Percentiles rank a stretch among this genome's conserved stretches.
These are phyloP conservation scores for Allobates femoralis DNA, from an alignment of 2,797 vertebrate species.

Conservation along the genomic window DNA sequence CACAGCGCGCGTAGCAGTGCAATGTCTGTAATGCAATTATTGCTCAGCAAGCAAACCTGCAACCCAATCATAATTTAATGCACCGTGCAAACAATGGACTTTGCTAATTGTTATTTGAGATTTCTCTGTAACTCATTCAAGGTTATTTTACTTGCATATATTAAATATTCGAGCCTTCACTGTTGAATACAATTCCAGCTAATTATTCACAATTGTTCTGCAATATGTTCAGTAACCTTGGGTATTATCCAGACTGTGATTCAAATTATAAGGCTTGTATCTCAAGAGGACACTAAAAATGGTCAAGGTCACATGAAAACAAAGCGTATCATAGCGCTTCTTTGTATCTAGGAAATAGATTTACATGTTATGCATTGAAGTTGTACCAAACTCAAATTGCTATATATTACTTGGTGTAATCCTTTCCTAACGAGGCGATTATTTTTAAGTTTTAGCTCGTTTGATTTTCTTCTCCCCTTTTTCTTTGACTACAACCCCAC, in stretches of 20 bases:
- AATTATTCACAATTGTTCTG: constrained; percentile 41
- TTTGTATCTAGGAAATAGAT: constrained; percentile 2
- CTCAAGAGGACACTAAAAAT: constrained; percentile 23
- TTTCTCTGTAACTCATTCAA: constrained; percentile 37
- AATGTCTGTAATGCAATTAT: constrained; percentile 30
- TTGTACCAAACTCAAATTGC: neutral
- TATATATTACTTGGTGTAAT: neutral
- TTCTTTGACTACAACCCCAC: too few relatives aligned
- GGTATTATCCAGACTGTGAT: constrained; percentile 22
- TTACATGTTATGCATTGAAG: neutral
- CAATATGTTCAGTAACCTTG: constrained; percentile 19
- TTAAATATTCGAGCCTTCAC: neutral
- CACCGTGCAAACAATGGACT: constrained; percentile 32
- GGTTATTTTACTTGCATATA: constrained; percentile 28
- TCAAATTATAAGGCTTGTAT: constrained; percentile 13
- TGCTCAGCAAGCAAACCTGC: constrained; percentile 12
- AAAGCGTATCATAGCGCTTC: neutral
- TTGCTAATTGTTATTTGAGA: constrained; percentile 35
- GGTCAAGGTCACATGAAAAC: constrained; percentile 11
- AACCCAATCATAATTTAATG: constrained; percentile 35
- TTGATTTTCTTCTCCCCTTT: too few relatives aligned
- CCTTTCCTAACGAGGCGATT: too few relatives aligned
- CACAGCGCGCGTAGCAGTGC: neutral
- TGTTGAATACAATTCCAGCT: constrained; percentile 14
- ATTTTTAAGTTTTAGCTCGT: too few relatives aligned